Evolutionary conservation across 2,113 vertebrate genomes (phyloP), one percentile per base, ranked within the genome.

Genomic region (Pavo muticus): DNA sequence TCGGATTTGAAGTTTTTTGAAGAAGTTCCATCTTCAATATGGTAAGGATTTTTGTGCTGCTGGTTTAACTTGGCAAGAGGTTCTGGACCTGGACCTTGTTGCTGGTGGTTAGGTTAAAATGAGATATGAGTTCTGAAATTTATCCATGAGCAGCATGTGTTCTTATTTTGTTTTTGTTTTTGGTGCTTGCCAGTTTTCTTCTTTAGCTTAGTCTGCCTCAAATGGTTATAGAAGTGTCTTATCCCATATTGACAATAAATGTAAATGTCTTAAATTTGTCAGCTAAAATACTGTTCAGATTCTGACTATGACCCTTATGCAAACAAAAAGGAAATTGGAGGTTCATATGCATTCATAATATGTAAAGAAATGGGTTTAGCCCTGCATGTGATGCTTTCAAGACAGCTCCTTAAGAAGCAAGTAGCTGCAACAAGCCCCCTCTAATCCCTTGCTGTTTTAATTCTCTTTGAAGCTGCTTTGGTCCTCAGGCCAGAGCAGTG

Each of bases 221-320:
- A 45, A 44, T 78, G 18, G 35, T 60, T 91, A 64, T 17, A 90
- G 69, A 77, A 89, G 32, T n/a, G 23, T 83, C 37, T 90, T 88
- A 59, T 37, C 72, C 17, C 8, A 11, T 14, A 14, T 7, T 90
- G 64, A 73, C 70, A n/a, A 73, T 79, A 84, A 90, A 71, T 75
- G 27, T 71, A 5, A 69, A 54, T 57, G 40, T 42, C 77, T 73
- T 94, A 39, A 54, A 87, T 77, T 89, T 87, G 67, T 76, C 78
- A 85, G 32, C 47, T 93, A 74, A 79, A 90, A 79, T 70, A 37
- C 48, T 79, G 37, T 85, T 82, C 30, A 69, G 40, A 72, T 92
- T 75, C 63, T 85, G 74, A 84, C 61, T 91, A 59, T 91, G 93
- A n/a, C 25, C 90, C n/a, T 47, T 71, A 84, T n/a, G 40, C 74